Base-by-base conservation (phyloP, 2,888 invertebrate species). In the Formica aserva region DNA sequence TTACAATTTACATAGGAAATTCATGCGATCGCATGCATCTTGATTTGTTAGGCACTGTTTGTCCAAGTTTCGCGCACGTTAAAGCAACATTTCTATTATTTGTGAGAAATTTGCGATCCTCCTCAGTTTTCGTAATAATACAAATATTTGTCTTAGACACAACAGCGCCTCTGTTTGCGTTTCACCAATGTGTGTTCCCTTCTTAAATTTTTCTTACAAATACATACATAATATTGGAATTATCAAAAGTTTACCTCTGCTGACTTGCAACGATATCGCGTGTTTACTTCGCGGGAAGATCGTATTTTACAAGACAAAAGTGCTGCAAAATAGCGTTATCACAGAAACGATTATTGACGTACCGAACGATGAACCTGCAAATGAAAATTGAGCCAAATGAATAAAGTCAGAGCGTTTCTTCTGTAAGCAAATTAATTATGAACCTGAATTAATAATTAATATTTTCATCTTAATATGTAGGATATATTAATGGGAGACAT, bases 301-400 rank as follows among this genome's bases (percentile, higher is more conserved):
- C 1, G 1, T 35, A 66, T 8, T 8, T 71, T 15, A 80, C n/a
- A 35, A 26, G 22, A 62, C 8, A 8, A 60, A 4, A 35, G 3
- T 13, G 15, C 13, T n/a, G 11, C n/a, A 69, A 69, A 52, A 2
- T 3, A 80, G 13, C 22, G 32, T 11, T 35, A 62, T 48, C 35
- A n/a, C 32, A 72, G 18, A 13, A 1, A 55, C 8, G 5, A 80
- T 45, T 72, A 35, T 18, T 45, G 60, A 48, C 35, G 22, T 1
- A 5, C 3, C 22, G 3, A 75, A 1, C 29, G 13, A n/a, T 6
- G 72, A 71, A 5, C 78, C 78, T 80, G 55, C 11, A 45, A 72
- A 60, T 6, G 8, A 3, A 77, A 67, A n/a, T 26, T 38, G 4
- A 9, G 1, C 2, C 3, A 22, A 32, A 3, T 5, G 38, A 66